Evolutionary conservation across 2,113 vertebrate species (phyloP).

Genomic region (Microcebus griseorufus): DNA sequence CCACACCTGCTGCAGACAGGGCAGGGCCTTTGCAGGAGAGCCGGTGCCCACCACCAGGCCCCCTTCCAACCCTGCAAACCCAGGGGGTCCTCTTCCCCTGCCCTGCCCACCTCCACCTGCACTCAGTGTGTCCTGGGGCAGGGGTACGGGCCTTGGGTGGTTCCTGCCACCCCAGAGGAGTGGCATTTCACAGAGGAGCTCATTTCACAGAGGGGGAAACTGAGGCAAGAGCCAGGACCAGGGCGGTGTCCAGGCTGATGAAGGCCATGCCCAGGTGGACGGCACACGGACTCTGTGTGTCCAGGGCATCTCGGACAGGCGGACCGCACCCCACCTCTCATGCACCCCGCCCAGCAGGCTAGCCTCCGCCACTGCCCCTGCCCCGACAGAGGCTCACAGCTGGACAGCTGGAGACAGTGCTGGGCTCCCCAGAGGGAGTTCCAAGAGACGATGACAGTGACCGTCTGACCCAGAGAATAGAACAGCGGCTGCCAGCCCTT

Average conservation of each 20-base stretch:
- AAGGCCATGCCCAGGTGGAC: fast-evolving
- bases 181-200: no score
- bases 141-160: fast-evolving
- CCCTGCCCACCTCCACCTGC: no score
- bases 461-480: fast-evolving
- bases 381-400: neutral
- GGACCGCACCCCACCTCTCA: neutral
- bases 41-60: no score
- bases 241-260: fast-evolving
- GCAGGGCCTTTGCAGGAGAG: neutral
- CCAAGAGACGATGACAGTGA: fast-evolving
- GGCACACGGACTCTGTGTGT: neutral
- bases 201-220: neutral
- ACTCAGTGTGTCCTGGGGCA: fast-evolving
- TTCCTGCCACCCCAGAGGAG: no score
- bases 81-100: neutral
- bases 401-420: neutral
- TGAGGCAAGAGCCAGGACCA: neutral
- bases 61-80: neutral
- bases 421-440: neutral
- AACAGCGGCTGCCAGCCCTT: neutral
- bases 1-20: no score
- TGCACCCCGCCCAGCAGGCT: neutral
- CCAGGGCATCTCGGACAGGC: neutral
- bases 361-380: neutral